Conservation (phyloP, 1,140 invertebrate species). For the Eupeodes corollae region DNA sequence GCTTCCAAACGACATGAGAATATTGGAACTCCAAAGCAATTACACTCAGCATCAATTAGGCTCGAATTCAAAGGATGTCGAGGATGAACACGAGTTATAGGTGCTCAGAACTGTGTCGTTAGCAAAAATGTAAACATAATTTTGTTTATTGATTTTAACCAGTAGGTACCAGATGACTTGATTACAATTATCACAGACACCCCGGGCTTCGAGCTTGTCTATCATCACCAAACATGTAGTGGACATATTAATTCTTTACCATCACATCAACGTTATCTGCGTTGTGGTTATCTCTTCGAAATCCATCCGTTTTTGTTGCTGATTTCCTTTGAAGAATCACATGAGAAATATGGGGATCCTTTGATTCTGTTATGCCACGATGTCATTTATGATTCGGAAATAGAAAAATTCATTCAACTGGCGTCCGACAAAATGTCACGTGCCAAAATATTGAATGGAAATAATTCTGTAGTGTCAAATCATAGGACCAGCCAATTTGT, state of each 20-base stretch:
- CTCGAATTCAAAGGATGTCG: too few species aligned
- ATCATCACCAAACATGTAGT: conserved; percentile 43
- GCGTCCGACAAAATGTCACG: conserved; percentile 61
- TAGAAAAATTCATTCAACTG: conserved; percentile 69
- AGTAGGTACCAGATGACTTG: too few species aligned
- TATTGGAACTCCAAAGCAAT: too few species aligned
- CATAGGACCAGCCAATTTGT: conserved; percentile 94
- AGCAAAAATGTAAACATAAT: too few species aligned
- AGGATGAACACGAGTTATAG: too few species aligned
- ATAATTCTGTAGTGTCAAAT: conserved; percentile 62
- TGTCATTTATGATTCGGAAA: conserved; percentile 81
- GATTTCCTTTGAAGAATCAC: conserved; percentile 82
- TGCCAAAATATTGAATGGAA: conserved; percentile 62
- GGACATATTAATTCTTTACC: conserved; percentile 52
- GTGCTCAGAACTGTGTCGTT: too few species aligned
- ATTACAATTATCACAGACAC: conserved; percentile 11
- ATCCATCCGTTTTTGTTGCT: conserved; percentile 67
- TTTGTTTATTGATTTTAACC: too few species aligned
- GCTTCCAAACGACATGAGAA: too few species aligned
- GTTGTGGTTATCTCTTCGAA: conserved; percentile 65
- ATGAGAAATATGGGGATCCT: conserved; percentile 75
- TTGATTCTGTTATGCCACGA: conserved; percentile 80
- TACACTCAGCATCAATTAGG: too few species aligned
- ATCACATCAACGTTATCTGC: conserved; percentile 37
- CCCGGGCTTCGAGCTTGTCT: conserved; percentile 7